Percentiles rank a stretch among this genome's conserved stretches.
Conservation (phyloP, 2,797 vertebrate genomes). For the Eospalax fontanierii region DNA sequence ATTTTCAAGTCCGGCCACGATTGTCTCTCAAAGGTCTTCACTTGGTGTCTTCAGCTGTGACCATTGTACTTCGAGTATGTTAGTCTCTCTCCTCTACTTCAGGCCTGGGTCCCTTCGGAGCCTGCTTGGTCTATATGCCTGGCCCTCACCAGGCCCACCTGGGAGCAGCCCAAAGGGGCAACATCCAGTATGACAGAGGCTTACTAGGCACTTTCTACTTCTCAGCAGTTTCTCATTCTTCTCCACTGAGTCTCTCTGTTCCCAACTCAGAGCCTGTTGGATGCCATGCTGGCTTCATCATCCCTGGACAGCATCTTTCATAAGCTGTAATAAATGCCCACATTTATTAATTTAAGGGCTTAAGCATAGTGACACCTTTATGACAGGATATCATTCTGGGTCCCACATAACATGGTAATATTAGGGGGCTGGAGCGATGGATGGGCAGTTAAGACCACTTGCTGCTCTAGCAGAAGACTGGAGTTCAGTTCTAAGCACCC, state of each 20-base stretch:
- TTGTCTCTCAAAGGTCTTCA: background rate
- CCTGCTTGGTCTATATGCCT: background rate
- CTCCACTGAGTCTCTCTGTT: background rate
- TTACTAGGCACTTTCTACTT: fast-evolving
- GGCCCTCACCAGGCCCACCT: background rate
- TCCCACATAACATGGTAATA: too few species aligned
- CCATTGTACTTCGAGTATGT: fast-evolving
- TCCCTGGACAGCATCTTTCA: conserved; percentile 86
- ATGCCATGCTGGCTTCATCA: conserved; percentile 83
- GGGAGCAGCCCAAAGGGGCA: fast-evolving
- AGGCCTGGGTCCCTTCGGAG: background rate
- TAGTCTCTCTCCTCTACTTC: background rate
- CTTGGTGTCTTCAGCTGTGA: background rate
- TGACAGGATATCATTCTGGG: conserved; percentile 63
- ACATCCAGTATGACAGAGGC: fast-evolving
- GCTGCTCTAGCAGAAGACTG: too few species aligned
- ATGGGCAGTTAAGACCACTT: too few species aligned
- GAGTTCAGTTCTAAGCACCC: too few species aligned
- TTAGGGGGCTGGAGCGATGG: too few species aligned
- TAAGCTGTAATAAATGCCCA: conserved; percentile 83
- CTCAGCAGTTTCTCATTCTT: background rate
- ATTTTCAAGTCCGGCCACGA: fast-evolving
- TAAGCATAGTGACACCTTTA: conserved; percentile 85
- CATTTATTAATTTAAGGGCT: conserved; percentile 87
- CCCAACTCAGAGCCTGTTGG: background rate